Evolutionary conservation across 30 jellyfish, hydroid and myxozoan genomes (phyloP), one percentile per base, ranked within the genome.

Genomic region (Turritopsis dohrnii): DNA sequence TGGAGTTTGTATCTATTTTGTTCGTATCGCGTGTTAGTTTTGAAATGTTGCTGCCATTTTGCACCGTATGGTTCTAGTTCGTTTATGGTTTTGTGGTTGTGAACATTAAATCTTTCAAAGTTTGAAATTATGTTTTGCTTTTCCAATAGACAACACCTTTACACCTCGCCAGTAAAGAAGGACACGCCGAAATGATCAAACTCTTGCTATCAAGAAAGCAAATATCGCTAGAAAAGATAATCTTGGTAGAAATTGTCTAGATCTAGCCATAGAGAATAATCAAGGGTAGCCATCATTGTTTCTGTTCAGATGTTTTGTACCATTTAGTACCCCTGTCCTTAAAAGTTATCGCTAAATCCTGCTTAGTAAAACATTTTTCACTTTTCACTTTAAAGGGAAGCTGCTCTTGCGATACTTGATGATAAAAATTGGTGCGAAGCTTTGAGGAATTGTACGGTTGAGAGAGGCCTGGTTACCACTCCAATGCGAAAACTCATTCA

Each of bases 131-230:
- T n/a, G n/a, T n/a, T n/a, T n/a, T n/a, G n/a, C n/a, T n/a, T n/a
- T n/a, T n/a, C n/a, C n/a, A n/a, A n/a, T n/a, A n/a, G n/a, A n/a
- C n/a, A n/a, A n/a, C n/a, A 41, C 97, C 99, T 23, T 82, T 95
- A 21, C 97, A 89, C 66, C 75, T 95, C 66, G 94, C 98, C 16
- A 84, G 96, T 74, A 95, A 82, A 72, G 96, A 89, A 65, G 99
- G 99, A 41, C 99, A 95, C 30, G 96, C 80, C 21, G 98, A 90
- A 28, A 75, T 90, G 96, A 92, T 95, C 29, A 87, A 87, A 80
- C 85, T 90, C 8, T 69, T 95, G 71, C 71, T 95, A 71, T 84
- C 87, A 17, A 54, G 90, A 53, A 91, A 71, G 99, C 99, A 54
- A 96, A 94, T 84, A 73, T 95, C 1, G 74, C 96, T 18, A 28